These are phyloP conservation scores for Paraplagusia blochii DNA, from an alignment of 2,113 vertebrate species.

Conservation along the genomic window DNA sequence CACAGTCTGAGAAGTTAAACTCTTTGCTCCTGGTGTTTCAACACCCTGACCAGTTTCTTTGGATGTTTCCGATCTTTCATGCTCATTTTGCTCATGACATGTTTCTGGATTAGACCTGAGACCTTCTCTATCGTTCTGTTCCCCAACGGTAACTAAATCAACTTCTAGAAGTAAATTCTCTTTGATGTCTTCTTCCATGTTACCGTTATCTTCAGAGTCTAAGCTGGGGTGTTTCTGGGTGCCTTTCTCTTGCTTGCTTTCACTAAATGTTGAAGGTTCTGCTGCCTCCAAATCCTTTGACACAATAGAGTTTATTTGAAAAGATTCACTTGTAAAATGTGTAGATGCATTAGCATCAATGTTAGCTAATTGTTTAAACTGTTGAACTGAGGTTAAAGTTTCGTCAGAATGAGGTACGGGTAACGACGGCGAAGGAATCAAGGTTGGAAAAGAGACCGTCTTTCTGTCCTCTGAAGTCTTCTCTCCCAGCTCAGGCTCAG, in stretches of 20 bases:
- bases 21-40: constrained; percentile 16
- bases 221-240: constrained; percentile 3
- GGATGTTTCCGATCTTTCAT: not conserved
- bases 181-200: constrained; percentile 64
- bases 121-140: constrained; percentile 52
- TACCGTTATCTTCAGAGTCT: constrained; percentile 30
- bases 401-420: constrained; percentile 40
- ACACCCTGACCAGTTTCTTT: constrained; percentile 5
- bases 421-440: constrained; percentile 75
- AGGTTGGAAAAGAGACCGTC: constrained; percentile 72
- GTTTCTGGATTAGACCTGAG: constrained; percentile 4
- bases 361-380: constrained; percentile 5
- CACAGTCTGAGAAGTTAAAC: constrained; percentile 39
- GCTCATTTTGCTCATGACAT: constrained; percentile 24
- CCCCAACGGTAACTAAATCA: constrained; percentile 72
- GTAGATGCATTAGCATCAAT: not conserved
- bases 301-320: constrained; percentile 14
- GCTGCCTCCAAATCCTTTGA: constrained; percentile 12
- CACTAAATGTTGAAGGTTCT: constrained; percentile 7
- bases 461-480: constrained; percentile 56
- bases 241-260: constrained; percentile 15
- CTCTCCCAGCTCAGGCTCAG: constrained; percentile 69
- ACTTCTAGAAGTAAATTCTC: constrained; percentile 69
- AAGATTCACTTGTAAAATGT: constrained; percentile 5
- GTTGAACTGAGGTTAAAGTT: constrained; percentile 43